These are phyloP conservation scores for Platyura marginata DNA, from an alignment of 1,140 invertebrate species.

Conservation along the genomic window DNA sequence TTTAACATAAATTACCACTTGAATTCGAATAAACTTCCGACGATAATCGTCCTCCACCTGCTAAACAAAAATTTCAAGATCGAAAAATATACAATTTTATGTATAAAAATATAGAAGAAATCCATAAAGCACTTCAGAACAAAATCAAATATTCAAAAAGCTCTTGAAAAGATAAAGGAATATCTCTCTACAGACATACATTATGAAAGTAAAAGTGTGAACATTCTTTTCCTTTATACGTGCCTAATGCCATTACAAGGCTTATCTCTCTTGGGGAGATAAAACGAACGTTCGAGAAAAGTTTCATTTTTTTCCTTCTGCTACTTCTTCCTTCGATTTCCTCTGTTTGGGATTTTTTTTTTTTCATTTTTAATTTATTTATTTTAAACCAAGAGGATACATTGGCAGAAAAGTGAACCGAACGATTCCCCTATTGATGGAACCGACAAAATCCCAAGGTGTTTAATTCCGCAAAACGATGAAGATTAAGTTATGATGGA, in stretches of 20 bases:
- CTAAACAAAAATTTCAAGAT: too few species aligned
- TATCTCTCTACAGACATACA: neutral
- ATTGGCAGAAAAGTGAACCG: too few species aligned
- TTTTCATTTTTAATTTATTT: too few species aligned
- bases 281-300: neutral
- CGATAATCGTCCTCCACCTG: too few species aligned
- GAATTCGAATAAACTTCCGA: too few species aligned
- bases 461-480: neutral
- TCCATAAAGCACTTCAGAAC: neutral
- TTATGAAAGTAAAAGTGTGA: neutral
- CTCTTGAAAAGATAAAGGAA: neutral
- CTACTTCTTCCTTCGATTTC: neutral
- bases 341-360: too few species aligned
- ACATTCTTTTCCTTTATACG: neutral
- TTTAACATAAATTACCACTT: too few species aligned
- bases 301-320: neutral
- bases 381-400: too few species aligned
- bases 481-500: conserved; percentile 23
- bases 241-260: neutral
- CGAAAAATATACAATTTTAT: too few species aligned
- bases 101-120: neutral
- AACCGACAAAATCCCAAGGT: too few species aligned
- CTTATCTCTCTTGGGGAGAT: neutral
- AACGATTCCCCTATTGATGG: too few species aligned
- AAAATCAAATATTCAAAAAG: neutral